Evolutionary conservation across 2,888 invertebrate genomes (phyloP), one percentile per base, ranked within the genome.

Genomic region (Cartodere bifasciata): DNA sequence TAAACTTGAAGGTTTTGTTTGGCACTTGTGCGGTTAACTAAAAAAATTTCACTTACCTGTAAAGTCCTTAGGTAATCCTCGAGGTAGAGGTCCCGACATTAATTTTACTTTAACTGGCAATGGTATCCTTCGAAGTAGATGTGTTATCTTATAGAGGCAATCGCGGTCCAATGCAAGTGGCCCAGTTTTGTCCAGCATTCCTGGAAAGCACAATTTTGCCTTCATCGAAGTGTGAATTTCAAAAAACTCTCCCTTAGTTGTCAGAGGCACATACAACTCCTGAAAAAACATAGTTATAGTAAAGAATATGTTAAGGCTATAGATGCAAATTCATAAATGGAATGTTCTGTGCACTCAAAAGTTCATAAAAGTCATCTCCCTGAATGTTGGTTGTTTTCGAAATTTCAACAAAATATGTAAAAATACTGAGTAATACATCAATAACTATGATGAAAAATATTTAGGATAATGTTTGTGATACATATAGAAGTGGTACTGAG

Each of bases 221-320:
- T 60, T 66, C 27, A 58, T 70, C 56, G 59, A 74, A 57, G 62
- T 76, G 62, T 67, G 65, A 20, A 71, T 70, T 42, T 71, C 70
- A 56, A 77, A 82, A 56, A 81, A 72, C 56, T 79, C 77, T 23
- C 81, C 81, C 54, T 79, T 76, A 30, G 78, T 75, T 46, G 76
- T 72, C 49, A 82, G 67, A 14, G 81, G 78, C 43, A 80, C 75
- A 58, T 77, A 81, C 43, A 80, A 63, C 55, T 75, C 72, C 72
- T 69, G 69, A 42, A 65, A 63, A 34, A 22, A 33, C 39, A 36
- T 36, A 11, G 22, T 32, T 13, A 32, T 22, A 32, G 7, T 11
- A 6, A 17, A 17, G 6, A 7, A 17, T 17, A 9, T 6, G 20
- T n/a, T n/a, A n/a, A n/a, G n/a, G n/a, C n/a, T n/a, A n/a, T n/a